Evolutionary conservation across 2,888 invertebrate species (phyloP).

Genomic region (Asteroscopus sphinx): DNA sequence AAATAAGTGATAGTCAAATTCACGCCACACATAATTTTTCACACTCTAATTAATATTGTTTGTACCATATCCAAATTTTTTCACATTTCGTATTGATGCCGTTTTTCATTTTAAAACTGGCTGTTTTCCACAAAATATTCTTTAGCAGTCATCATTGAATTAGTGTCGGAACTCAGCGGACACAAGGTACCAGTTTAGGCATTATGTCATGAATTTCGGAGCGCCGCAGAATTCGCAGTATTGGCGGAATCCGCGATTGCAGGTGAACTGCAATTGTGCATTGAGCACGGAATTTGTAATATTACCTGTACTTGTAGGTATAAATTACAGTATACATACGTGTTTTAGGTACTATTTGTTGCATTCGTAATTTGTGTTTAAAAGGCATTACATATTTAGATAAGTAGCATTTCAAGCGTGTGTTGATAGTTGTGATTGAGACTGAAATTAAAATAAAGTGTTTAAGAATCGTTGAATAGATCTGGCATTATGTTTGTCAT

Average conservation of each 20-base stretch:
- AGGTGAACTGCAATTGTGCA: slow-evolving; percentile 49
- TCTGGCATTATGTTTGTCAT: too few relatives aligned
- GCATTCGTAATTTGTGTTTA: neutral
- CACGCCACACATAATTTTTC: too few relatives aligned
- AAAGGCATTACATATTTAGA: neutral
- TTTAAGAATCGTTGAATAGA: too few relatives aligned
- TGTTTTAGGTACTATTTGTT: neutral
- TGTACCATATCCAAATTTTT: too few relatives aligned
- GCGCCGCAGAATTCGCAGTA: slow-evolving; percentile 31
- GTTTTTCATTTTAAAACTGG: too few relatives aligned
- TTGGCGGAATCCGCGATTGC: slow-evolving; percentile 43
- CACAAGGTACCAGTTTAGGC: slow-evolving; percentile 22
- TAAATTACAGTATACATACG: neutral
- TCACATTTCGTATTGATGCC: too few relatives aligned
- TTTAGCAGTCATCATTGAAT: slow-evolving; percentile 24
- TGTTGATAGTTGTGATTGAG: too few relatives aligned
- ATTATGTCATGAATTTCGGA: slow-evolving; percentile 38
- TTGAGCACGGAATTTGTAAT: slow-evolving; percentile 38
- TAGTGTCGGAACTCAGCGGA: slow-evolving; percentile 12
- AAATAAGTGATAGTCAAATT: too few relatives aligned
- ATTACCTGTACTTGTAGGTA: slow-evolving; percentile 32
- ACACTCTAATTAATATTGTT: too few relatives aligned
- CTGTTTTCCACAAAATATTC: slow-evolving; percentile 11
- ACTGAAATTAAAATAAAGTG: too few relatives aligned
- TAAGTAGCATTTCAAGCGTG: too few relatives aligned